phyloP scores from a whole-genome alignment of 2,797 vertebrate genomes.

The Mormyrus hasselquistii region DNA sequence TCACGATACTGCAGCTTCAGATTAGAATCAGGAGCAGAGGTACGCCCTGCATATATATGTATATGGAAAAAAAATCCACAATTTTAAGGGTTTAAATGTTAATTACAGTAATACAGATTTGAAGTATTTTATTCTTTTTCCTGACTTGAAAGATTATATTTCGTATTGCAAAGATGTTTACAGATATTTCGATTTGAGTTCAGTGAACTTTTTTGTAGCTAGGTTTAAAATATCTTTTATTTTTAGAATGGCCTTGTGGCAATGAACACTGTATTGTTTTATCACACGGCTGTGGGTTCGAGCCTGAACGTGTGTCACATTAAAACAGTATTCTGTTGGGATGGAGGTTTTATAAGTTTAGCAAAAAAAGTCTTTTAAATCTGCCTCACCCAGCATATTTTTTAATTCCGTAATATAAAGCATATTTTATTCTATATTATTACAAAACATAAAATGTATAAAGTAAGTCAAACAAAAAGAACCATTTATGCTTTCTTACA shows the following conservation, averaged over 20 bases:
- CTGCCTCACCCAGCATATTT: conserved; percentile 95
- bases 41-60: conserved; percentile 45
- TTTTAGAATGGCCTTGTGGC: conserved; percentile 89
- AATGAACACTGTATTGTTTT: conserved; percentile 98
- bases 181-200: conserved; percentile 99
- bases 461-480: conserved; percentile 75
- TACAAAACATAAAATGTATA: conserved; percentile 86
- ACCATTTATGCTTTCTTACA: conserved; percentile 92
- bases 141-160: conserved; percentile 99
- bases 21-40: conserved; percentile 71
- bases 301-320: conserved; percentile 75
- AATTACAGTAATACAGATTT: conserved; percentile 94
- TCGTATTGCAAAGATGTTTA: conserved; percentile 99
- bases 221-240: conserved; percentile 88
- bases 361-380: conserved; percentile 79
- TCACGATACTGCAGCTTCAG: conserved; percentile 79
- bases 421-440: conserved; percentile 99
- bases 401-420: conserved; percentile 97
- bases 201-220: conserved; percentile 98
- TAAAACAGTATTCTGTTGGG: conserved; percentile 93
- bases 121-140: conserved; percentile 98
- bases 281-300: conserved; percentile 75
- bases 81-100: conserved; percentile 87
- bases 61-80: conserved; percentile 61
- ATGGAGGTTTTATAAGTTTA: conserved; percentile 92